Evolutionary conservation across 2,888 invertebrate species (phyloP).

Genomic region (Sabatieria punctata): DNA sequence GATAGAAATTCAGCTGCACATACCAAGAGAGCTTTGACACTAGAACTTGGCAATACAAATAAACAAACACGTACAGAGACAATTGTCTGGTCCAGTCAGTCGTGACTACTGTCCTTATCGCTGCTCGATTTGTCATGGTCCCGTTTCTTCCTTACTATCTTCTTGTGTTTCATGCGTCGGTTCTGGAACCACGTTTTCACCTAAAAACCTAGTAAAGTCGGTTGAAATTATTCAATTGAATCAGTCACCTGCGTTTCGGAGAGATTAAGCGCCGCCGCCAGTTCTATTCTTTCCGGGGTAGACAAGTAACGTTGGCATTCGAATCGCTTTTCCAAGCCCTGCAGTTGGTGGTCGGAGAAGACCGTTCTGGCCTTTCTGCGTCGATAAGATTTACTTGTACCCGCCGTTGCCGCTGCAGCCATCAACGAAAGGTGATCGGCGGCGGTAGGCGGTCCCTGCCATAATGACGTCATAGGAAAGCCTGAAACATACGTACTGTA

Average conservation of each 20-base stretch:
- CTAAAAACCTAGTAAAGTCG: conserved; percentile 37
- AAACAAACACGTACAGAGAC: too few relatives aligned
- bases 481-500: background rate
- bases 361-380: conserved; percentile 89
- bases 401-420: conserved; percentile 41
- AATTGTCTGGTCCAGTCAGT: too few relatives aligned
- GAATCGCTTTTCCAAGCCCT: conserved; percentile 59
- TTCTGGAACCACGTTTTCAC: conserved; percentile 98
- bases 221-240: background rate
- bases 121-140: conserved; percentile 3
- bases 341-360: conserved; percentile 48
- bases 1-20: too few relatives aligned
- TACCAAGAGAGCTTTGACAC: too few relatives aligned
- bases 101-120: too few relatives aligned
- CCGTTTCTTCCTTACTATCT: conserved; percentile 52
- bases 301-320: conserved; percentile 78
- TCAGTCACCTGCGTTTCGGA: conserved; percentile 59
- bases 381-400: conserved; percentile 65
- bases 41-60: too few relatives aligned
- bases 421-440: background rate
- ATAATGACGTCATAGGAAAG: background rate
- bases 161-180: conserved; percentile 87
- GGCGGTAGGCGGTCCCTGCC: background rate
- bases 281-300: conserved; percentile 83
- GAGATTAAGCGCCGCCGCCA: conserved; percentile 73